phyloP scores from a whole-genome alignment of 2,888 invertebrate species.

The Leptopterna dolabrata region DNA sequence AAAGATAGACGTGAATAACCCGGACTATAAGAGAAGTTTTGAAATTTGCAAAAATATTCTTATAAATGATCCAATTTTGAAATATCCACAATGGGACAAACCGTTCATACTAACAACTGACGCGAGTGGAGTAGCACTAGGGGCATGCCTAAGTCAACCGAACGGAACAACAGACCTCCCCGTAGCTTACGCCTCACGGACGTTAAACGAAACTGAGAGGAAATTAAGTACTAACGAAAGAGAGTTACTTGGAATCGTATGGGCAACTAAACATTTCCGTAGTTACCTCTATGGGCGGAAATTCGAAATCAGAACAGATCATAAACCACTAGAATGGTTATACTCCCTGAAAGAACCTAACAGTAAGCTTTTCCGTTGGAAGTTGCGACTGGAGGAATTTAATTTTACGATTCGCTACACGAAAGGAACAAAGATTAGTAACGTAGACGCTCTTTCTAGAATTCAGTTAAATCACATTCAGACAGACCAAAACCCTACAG shows the following conservation, averaged over 20 bases:
- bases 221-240: constrained; percentile 64
- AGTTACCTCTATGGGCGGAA: constrained; percentile 65
- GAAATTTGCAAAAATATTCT: neutral
- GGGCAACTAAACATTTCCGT: constrained; percentile 63
- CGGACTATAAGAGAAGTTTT: neutral
- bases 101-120: constrained; percentile 65
- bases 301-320: constrained; percentile 67
- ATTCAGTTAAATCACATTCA: constrained; percentile 23
- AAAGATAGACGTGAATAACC: neutral
- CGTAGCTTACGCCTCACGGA: constrained; percentile 64
- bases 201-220: constrained; percentile 64
- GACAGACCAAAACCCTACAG: no score
- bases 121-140: constrained; percentile 64
- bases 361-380: constrained; percentile 65
- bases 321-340: constrained; percentile 66
- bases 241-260: constrained; percentile 65
- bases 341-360: constrained; percentile 66
- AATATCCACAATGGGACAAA: constrained; percentile 64
- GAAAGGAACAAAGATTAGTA: constrained; percentile 63
- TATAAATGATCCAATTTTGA: constrained; percentile 24
- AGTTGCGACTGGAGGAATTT: constrained; percentile 65
- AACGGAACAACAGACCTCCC: constrained; percentile 64
- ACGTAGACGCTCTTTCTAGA: constrained; percentile 64
- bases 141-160: constrained; percentile 64
- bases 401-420: constrained; percentile 64